Evolutionary conservation across 2,113 vertebrate genomes (phyloP).

Genomic region (Hyla sarda): DNA sequence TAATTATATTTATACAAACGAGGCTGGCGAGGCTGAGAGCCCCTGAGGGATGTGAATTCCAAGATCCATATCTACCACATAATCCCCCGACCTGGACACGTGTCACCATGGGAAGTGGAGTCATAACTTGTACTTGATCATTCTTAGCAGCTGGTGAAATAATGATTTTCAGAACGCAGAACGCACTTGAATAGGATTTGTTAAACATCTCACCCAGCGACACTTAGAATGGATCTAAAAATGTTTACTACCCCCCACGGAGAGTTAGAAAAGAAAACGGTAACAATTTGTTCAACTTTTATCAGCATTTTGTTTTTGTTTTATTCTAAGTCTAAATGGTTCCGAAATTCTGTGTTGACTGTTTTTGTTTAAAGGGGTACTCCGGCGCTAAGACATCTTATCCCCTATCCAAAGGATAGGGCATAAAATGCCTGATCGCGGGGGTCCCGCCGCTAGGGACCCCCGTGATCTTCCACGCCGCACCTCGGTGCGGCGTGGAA

Average conservation of each 20-base stretch:
- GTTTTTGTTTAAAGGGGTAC: too few species aligned
- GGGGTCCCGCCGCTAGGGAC: too few species aligned
- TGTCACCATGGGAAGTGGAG: slow-evolving; percentile 61
- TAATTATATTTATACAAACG: slow-evolving; percentile 58
- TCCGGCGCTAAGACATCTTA: too few species aligned
- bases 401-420: too few species aligned
- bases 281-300: not conserved
- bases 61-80: slow-evolving; percentile 64
- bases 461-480: too few species aligned
- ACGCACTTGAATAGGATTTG: slow-evolving; percentile 35
- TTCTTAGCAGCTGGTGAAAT: slow-evolving; percentile 50
- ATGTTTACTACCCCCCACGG: not conserved
- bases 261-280: not conserved
- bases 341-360: too few species aligned
- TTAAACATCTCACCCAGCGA: not conserved
- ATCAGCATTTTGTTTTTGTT: not conserved
- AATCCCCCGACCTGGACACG: slow-evolving; percentile 56
- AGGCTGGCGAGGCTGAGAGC: slow-evolving; percentile 44
- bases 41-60: slow-evolving; percentile 52
- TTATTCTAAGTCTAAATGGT: not conserved
- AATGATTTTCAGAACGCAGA: slow-evolving; percentile 54
- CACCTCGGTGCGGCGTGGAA: too few species aligned
- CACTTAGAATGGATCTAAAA: slow-evolving; percentile 43
- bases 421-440: too few species aligned
- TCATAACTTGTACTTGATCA: slow-evolving; percentile 56